phyloP scores from a whole-genome alignment of 1,140 invertebrate species.

The Lordiphosa collinella region DNA sequence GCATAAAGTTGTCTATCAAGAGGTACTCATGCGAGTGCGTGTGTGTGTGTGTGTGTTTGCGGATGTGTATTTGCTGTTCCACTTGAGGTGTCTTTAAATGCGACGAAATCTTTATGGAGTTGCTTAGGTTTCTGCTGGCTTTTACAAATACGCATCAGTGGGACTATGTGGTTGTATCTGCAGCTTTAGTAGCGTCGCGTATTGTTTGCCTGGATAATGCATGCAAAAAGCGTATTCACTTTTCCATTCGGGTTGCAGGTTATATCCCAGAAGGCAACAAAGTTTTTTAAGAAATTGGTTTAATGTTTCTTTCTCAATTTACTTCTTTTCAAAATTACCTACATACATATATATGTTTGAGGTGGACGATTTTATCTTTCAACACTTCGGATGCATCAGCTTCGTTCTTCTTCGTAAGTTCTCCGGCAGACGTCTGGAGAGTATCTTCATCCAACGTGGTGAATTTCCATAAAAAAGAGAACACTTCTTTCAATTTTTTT shows the following conservation, averaged over 20 bases:
- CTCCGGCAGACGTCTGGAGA: no score
- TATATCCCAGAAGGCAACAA: no score
- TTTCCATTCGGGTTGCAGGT: conserved; percentile 2
- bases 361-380: no score
- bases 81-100: conserved; percentile 76
- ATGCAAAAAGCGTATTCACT: conserved; percentile 22
- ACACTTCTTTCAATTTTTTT: no score
- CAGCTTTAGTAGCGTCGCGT: conserved; percentile 27
- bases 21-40: conserved; percentile 15
- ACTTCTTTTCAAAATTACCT: no score
- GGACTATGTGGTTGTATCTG: conserved; percentile 38
- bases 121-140: conserved; percentile 26
- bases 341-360: no score
- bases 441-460: no score
- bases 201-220: conserved; percentile 21
- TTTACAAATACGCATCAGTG: conserved; percentile 26
- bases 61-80: conserved; percentile 49
- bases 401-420: no score
- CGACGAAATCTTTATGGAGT: conserved; percentile 70
- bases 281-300: no score
- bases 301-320: no score
- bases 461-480: no score
- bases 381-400: no score
- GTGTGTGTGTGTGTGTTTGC: conserved; percentile 26
- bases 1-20: conserved; percentile 56